Evolutionary conservation across 2,888 invertebrate genomes (phyloP), one percentile per base, ranked within the genome.

Genomic region (Sarcophaga carnaria): DNA sequence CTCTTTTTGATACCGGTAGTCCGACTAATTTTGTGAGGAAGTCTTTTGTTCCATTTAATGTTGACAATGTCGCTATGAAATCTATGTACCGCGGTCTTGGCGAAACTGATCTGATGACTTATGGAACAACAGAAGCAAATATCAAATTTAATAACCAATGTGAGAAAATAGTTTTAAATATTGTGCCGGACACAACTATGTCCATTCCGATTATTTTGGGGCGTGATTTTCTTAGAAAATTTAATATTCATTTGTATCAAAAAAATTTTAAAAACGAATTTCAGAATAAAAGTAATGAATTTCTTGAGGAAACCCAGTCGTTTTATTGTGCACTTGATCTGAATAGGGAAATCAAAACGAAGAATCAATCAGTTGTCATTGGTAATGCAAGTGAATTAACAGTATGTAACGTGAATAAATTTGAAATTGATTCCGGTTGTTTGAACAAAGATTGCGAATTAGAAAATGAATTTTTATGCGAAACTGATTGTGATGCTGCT

Each of bases 1-100:
- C 82, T 74, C 85, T 87, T 85, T 80, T 85, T 59, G 79, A 83
- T 82, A 76, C 78, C 75, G 78, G 54, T 12, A 84, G 76, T 87
- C 80, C 77, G 22, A 78, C 75, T 87, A 84, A 67, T 64, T 84
- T 79, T 72, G 17, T 79, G 8, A 27, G 20, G 60, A 72, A n/a
- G 47, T 71, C 66, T 60, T 67, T 27, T 59, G 80, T 81, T 74
- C 80, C 80, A 60, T 74, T 74, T 45, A 10, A 10, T 49, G 12
- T 49, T 85, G 74, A 66, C 12, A 74, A 62, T 62, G 49, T 4
- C 3, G 80, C 62, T 54, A 37, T n/a, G 6, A 71, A 27, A 79
- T 79, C 62, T 2, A 63, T 17, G 47, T 79, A 66, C 37, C 62
- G 72, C 54, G 80, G 80, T 2, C 64, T 71, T 12, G 49, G 64